Conservation (phyloP, 1,140 invertebrate genomes). For the Drosophila varians region DNA sequence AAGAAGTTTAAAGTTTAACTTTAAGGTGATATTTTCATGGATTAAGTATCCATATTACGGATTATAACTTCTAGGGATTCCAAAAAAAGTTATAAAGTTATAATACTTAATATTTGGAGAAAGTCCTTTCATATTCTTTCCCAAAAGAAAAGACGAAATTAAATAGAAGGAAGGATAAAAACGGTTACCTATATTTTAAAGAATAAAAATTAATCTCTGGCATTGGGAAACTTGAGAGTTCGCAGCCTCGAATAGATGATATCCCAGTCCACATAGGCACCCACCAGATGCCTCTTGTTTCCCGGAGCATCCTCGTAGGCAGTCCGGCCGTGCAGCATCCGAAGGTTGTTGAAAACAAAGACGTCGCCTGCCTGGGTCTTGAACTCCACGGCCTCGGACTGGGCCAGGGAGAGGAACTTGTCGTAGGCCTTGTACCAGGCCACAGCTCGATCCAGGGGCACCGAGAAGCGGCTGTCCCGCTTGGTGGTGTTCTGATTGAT, state of each 20-base stretch:
- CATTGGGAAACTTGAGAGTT: constrained; percentile 61
- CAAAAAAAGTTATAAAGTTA: too few relatives aligned
- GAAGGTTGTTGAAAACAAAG: constrained; percentile 88
- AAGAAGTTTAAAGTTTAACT: too few relatives aligned
- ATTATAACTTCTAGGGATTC: too few relatives aligned
- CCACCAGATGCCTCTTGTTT: constrained; percentile 87
- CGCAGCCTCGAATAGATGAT: constrained; percentile 87
- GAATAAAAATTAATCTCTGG: constrained; percentile 27
- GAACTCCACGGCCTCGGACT: constrained; percentile 85
- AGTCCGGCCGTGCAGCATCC: constrained; percentile 87
- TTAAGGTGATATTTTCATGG: too few relatives aligned
- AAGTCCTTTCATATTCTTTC: too few relatives aligned
- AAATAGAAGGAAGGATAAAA: too few relatives aligned
- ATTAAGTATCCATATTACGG: too few relatives aligned
- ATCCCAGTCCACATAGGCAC: constrained; percentile 90
- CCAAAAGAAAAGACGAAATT: too few relatives aligned
- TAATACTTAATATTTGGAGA: too few relatives aligned
- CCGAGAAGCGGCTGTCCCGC: constrained; percentile 86
- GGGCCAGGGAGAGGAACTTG: constrained; percentile 84
- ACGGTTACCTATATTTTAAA: too few relatives aligned
- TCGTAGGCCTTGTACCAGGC: constrained; percentile 87
- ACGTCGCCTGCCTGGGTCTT: constrained; percentile 87
- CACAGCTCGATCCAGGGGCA: constrained; percentile 85
- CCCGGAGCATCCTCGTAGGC: constrained; percentile 85
- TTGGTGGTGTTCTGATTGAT: constrained; percentile 88